A percentile compares a stretch with the other conserved stretches of the same genome.
phyloP scores from a whole-genome alignment of 2,113 vertebrate species.

The Zingel zingel region DNA sequence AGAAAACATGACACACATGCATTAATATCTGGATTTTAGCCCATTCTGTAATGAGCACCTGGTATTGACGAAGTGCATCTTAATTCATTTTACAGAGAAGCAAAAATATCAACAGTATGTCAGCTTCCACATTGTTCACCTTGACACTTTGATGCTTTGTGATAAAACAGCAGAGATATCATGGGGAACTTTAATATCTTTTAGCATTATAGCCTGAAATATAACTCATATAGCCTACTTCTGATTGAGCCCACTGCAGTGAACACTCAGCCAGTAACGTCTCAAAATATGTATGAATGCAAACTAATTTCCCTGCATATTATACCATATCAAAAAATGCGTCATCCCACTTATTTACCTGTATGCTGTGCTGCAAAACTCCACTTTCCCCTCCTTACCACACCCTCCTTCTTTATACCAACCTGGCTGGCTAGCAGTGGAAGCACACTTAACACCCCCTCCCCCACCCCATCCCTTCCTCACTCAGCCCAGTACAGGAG shows the following conservation, averaged over 20 bases:
- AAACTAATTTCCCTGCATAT: conserved; percentile 23
- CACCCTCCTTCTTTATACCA: conserved; percentile 37
- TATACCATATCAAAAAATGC: conserved; percentile 6
- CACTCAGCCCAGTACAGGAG: conserved; percentile 68
- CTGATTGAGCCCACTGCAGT: conserved; percentile 16
- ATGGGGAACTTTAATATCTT: background rate
- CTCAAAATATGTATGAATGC: background rate
- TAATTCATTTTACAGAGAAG: conserved; percentile 20
- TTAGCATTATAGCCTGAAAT: background rate
- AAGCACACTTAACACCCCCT: conserved; percentile 49
- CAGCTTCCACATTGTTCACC: background rate
- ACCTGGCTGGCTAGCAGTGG: conserved; percentile 48
- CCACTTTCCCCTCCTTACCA: conserved; percentile 35
- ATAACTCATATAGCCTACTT: background rate
- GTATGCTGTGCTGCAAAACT: conserved; percentile 34
- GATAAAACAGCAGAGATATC: conserved; percentile 8
- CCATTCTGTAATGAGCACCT: background rate
- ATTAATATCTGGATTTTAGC: background rate
- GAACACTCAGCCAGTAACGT: background rate
- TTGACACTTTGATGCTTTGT: conserved; percentile 10
- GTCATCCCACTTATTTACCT: conserved; percentile 42
- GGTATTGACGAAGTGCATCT: conserved; percentile 8
- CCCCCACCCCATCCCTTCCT: conserved; percentile 44
- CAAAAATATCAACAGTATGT: background rate
- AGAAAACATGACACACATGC: background rate